Evolutionary conservation across 2,888 invertebrate species (phyloP).

Genomic region (Hypsopygia costalis): DNA sequence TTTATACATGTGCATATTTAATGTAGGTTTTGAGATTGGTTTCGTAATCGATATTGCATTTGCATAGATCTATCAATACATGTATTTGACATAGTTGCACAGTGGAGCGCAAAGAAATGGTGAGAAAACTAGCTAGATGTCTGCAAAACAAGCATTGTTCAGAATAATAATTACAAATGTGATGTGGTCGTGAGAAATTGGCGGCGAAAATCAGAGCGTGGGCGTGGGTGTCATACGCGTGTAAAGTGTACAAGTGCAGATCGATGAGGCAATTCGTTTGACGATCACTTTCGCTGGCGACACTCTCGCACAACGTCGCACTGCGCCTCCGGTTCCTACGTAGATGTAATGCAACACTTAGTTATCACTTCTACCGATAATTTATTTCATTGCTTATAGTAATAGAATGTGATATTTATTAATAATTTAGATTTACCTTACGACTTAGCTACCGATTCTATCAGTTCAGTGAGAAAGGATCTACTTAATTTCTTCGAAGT

Average conservation of each 20-base stretch:
- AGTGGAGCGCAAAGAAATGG: conserved; percentile 41
- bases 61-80: conserved; percentile 46
- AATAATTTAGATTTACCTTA: too few relatives aligned
- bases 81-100: conserved; percentile 32
- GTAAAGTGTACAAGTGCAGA: conserved; percentile 54
- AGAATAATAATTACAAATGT: conserved; percentile 48
- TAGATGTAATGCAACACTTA: background rate
- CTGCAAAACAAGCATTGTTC: conserved; percentile 49
- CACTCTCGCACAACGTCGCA: conserved; percentile 35
- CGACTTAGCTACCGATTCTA: too few relatives aligned
- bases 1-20: conserved; percentile 28
- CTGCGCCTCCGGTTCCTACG: conserved; percentile 4
- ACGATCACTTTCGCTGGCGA: conserved; percentile 60
- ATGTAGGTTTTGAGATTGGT: conserved; percentile 30
- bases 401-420: too few relatives aligned
- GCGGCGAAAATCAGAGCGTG: conserved; percentile 67
- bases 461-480: too few relatives aligned
- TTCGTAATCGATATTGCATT: conserved; percentile 44
- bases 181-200: conserved; percentile 68
- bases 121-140: conserved; percentile 52
- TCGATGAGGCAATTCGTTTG: conserved; percentile 60
- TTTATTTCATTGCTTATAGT: too few relatives aligned
- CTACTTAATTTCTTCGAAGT: too few relatives aligned
- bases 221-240: conserved; percentile 72
- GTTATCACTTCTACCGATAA: too few relatives aligned